Evolutionary conservation across 1,140 invertebrate species (phyloP), one percentile per base, ranked within the genome.

Genomic region (Temnothorax longispinosus): DNA sequence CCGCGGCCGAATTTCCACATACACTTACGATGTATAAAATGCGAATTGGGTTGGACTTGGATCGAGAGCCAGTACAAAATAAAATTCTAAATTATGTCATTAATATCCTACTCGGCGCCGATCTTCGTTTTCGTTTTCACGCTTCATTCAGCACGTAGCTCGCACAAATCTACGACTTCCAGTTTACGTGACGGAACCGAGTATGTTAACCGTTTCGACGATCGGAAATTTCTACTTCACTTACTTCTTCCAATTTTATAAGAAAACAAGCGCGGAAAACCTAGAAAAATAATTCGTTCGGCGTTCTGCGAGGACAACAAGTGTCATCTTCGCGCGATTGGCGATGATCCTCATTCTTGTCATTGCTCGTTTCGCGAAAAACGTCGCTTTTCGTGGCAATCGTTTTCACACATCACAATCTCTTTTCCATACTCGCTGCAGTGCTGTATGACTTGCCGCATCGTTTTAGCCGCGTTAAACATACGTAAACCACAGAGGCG

Each of bases 181-280:
- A 86, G 47, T 60, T 60, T 69, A 81, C 64, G 52, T 50, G 47
- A 47, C 50, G 41, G 67, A 38, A 41, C 64, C 60, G 60, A 64
- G 32, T 72, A 77, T 77, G 44, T 21, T 52, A 86, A 80, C 47
- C 65, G 64, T 84, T 84, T 87, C 47, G 47, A 87, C 47, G 47
- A 56, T 38, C 75, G 32, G 41, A 87, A 27, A 80, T 86, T 67
- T 86, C 27, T 74, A 86, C 56, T 87, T 84, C 67, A 74, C 67
- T 35, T 84, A 87, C 85, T 84, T 84, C 85, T 87, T 87, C 85
- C 85, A 87, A 58, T 87, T 84, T 87, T 87, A 32, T 87, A 87
- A 74, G 47, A 87, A 72, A 82, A 52, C 8, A 72, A 50, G 41
- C 35, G 58, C 11, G 56, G 2, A 54, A 50, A 54, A 74, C 32